These are phyloP conservation scores for Antedon mediterranea DNA, from an alignment of 53 echinoderm and acorn worm genomes.

Conservation along the genomic window DNA sequence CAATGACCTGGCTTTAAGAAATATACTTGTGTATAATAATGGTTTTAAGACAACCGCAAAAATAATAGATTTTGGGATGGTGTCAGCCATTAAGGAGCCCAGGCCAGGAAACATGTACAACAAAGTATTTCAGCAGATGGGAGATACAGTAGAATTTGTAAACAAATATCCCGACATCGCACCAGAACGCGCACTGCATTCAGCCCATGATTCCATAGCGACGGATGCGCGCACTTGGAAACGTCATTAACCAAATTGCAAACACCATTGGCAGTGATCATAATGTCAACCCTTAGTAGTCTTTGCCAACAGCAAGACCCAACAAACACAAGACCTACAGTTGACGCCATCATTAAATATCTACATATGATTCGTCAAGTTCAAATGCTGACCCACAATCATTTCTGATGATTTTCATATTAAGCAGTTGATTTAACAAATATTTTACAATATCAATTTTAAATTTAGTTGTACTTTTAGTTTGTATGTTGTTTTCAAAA, in stretches of 20 bases:
- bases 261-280: not conserved
- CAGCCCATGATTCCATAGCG: not conserved
- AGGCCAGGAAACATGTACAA: not conserved
- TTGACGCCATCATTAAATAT: no score
- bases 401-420: no score
- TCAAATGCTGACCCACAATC: no score
- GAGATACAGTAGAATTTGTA: not conserved
- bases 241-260: not conserved
- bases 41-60: not conserved
- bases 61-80: not conserved
- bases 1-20: not conserved
- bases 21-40: not conserved
- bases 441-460: no score
- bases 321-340: no score
- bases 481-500: no score
- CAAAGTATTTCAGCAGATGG: not conserved
- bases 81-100: not conserved
- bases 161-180: not conserved
- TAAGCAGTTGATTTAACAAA: no score
- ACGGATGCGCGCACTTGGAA: not conserved
- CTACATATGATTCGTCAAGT: no score
- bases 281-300: no score
- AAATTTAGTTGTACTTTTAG: no score
- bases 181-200: not conserved
- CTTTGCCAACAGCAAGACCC: no score